Percentiles rank a stretch among this genome's conserved stretches.
These are phyloP conservation scores for Stylophora pistillata DNA, from an alignment of 64 coral and sea anemone genomes.

Conservation along the genomic window DNA sequence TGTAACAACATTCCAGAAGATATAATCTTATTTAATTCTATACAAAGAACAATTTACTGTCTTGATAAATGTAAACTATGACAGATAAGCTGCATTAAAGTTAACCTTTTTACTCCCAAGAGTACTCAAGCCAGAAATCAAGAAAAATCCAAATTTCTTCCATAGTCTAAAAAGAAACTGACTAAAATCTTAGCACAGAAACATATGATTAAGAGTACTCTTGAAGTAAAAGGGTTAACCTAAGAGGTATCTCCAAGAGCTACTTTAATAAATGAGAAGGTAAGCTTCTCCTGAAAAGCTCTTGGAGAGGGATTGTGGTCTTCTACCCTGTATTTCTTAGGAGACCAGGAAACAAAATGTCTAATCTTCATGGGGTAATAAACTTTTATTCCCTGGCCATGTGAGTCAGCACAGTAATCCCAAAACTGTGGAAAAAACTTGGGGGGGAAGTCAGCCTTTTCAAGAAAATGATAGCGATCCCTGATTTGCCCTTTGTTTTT, in stretches of 20 bases:
- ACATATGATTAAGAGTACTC: neutral
- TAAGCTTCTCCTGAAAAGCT: too few species aligned
- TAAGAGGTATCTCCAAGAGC: constrained; percentile 1
- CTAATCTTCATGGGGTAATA: constrained; percentile 44
- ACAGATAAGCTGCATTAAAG: too few species aligned
- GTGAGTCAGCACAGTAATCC: constrained; percentile 30
- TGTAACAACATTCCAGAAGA: too few species aligned
- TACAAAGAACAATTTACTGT: too few species aligned
- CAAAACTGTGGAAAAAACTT: constrained; percentile 27
- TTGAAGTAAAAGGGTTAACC: too few species aligned
- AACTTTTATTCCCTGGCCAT: constrained; percentile 43
- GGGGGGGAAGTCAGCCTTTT: neutral
- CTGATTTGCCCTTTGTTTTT: neutral
- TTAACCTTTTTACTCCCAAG: too few species aligned
- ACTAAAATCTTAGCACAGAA: neutral
- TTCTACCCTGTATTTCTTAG: constrained; percentile 24
- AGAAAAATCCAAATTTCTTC: too few species aligned
- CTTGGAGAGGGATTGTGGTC: neutral
- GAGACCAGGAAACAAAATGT: constrained; percentile 20
- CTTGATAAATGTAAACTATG: too few species aligned
- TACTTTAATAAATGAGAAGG: constrained; percentile 9
- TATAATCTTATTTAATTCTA: too few species aligned
- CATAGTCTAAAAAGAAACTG: too few species aligned
- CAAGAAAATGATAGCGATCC: constrained; percentile 2
- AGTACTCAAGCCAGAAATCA: too few species aligned